These are phyloP conservation scores for Spermophilus dauricus DNA, from an alignment of 2,113 vertebrate genomes.

Conservation along the genomic window DNA sequence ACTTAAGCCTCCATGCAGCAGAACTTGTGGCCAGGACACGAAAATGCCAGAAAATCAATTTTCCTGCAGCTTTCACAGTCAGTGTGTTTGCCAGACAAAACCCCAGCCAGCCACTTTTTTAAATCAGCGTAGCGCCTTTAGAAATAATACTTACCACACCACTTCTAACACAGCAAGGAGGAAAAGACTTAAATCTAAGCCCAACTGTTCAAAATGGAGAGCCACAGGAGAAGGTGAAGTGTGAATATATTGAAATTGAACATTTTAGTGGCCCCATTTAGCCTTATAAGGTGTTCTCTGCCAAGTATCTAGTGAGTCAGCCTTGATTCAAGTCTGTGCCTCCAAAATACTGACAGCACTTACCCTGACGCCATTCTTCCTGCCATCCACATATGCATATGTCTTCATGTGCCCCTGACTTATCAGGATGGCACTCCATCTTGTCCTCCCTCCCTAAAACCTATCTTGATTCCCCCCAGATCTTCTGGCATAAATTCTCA, in stretches of 20 bases:
- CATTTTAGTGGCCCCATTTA: constrained; percentile 1
- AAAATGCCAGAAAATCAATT: constrained; percentile 76
- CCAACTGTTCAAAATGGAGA: constrained; percentile 62
- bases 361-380: neutral
- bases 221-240: constrained; percentile 41
- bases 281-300: neutral
- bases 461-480: neutral
- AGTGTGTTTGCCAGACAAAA: constrained; percentile 75
- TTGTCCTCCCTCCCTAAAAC: neutral
- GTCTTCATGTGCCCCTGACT: neutral
- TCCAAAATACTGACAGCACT: neutral
- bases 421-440: neutral
- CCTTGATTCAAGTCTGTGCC: constrained; percentile 28
- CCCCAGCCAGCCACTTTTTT: constrained; percentile 66
- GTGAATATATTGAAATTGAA: constrained; percentile 45
- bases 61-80: constrained; percentile 71
- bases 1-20: constrained; percentile 48
- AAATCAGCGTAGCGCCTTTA: constrained; percentile 63
- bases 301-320: neutral
- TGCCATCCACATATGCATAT: neutral
- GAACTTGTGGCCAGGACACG: constrained; percentile 52
- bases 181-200: constrained; percentile 69
- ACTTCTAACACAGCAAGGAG: constrained; percentile 61
- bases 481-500: neutral
- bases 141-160: constrained; percentile 73